Conservation (phyloP, 2,888 invertebrate genomes). For the Meghimatium bilineatum region DNA sequence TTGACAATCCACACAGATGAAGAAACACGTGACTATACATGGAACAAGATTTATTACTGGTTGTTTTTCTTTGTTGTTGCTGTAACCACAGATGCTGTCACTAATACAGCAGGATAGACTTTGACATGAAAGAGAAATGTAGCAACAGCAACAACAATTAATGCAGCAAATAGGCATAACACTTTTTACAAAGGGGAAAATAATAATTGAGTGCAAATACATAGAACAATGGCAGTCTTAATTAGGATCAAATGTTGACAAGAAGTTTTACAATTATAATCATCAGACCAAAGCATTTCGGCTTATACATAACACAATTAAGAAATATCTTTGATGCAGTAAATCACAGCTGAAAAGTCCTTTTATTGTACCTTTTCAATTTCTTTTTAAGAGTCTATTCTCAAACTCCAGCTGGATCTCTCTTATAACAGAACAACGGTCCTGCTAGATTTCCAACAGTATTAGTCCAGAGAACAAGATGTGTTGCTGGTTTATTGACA, state of each 20-base stretch:
- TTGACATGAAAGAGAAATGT: not conserved
- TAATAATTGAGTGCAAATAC: not conserved
- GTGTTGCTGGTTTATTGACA: no score
- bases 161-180: not conserved
- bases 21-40: not conserved
- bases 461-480: no score
- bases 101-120: not conserved
- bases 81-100: slow-evolving; percentile 2
- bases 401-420: no score
- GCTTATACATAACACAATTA: no score
- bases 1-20: not conserved
- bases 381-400: no score
- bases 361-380: no score
- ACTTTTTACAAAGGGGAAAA: not conserved
- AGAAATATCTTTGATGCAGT: no score
- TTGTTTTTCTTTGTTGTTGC: not conserved
- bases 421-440: no score
- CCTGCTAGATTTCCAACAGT: no score
- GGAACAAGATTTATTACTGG: slow-evolving; percentile 16
- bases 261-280: not conserved
- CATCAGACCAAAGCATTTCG: not conserved
- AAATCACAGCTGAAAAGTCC: no score
- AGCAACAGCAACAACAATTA: not conserved
- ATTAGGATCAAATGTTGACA: not conserved
- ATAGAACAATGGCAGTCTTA: not conserved